These are phyloP conservation scores for Acipenser oxyrinchus DNA, from an alignment of 2,797 vertebrate species.

Conservation along the genomic window DNA sequence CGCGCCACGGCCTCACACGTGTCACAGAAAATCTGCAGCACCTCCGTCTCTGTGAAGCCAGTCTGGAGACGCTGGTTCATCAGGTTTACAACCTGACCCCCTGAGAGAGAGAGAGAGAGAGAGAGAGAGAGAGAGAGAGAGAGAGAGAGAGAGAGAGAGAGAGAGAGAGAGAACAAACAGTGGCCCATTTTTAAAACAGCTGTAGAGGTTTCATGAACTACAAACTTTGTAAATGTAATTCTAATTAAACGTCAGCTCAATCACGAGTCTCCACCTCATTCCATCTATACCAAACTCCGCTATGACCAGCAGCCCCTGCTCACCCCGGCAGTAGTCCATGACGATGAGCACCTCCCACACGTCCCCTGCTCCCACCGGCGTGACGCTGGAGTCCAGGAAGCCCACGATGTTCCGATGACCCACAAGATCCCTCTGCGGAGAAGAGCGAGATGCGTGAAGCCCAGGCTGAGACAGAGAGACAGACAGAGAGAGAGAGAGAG, in stretches of 20 bases:
- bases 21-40: slow-evolving; percentile 93
- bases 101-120: slow-evolving; percentile 54
- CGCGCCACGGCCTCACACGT: slow-evolving; percentile 87
- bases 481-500: slow-evolving; percentile 2
- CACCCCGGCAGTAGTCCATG: slow-evolving; percentile 95
- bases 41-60: slow-evolving; percentile 85
- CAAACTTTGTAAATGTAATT: no score
- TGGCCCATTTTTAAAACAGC: no score
- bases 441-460: slow-evolving; percentile 4
- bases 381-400: slow-evolving; percentile 92
- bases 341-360: slow-evolving; percentile 97
- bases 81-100: slow-evolving; percentile 93
- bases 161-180: slow-evolving; percentile 5
- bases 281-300: no score
- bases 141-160: not conserved
- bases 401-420: slow-evolving; percentile 97
- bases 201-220: no score
- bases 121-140: no score
- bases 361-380: slow-evolving; percentile 80
- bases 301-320: slow-evolving; percentile 23
- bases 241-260: no score
- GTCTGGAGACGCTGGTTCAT: slow-evolving; percentile 96
- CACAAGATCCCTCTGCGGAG: slow-evolving; percentile 77
- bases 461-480: not conserved
- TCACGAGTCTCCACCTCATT: no score